Base-by-base conservation (phyloP, 2,888 invertebrate genomes). In the Ophion ventricosus region DNA sequence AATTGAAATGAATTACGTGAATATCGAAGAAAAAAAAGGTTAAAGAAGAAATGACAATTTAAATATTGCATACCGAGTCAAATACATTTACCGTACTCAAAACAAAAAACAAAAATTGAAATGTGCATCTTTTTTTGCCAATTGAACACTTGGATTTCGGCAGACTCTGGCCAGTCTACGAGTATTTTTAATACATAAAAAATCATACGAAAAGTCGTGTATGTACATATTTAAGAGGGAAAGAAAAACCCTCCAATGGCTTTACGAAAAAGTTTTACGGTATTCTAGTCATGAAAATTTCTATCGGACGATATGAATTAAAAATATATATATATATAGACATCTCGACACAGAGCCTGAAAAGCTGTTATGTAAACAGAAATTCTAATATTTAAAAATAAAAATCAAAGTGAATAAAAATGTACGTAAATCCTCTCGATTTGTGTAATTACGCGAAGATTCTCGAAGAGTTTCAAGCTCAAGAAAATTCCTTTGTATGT, bases 201-300 rank as follows among this genome's bases (percentile, higher is more conserved):
- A 82, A 75, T 40, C 35, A 64, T 59, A 84, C 75, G 49, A 80
- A 82, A 61, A 72, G 61, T 74, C 54, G 59, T 76, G 82, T 83
- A 84, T 64, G 70, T 82, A 64, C 59, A 75, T 80, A 75, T 77
- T 80, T 74, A 82, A 80, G 87, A 88, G 88, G 91, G 91, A 89
- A 91, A 91, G 90, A 86, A 86, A 90, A 90, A 89, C 91, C 90
- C 91, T 91, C 89, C 90, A 87, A 79, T 88, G 89, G 85, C 64
- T 90, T 86, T 89, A 87, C 73, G 82, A 88, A 49, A 75, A 88
- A 87, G 87, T 82, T 82, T 77, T 79, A 87, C 73, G 77, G 66
- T 86, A 88, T 86, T 89, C 88, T 89, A 90, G 88, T 88, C 89
- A 88, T 84, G 81, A 83, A 87, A 57, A 86, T 87, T 88, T 87